Base-by-base conservation (phyloP, 2,888 invertebrate species). In the Cantharis flavilabris region DNA sequence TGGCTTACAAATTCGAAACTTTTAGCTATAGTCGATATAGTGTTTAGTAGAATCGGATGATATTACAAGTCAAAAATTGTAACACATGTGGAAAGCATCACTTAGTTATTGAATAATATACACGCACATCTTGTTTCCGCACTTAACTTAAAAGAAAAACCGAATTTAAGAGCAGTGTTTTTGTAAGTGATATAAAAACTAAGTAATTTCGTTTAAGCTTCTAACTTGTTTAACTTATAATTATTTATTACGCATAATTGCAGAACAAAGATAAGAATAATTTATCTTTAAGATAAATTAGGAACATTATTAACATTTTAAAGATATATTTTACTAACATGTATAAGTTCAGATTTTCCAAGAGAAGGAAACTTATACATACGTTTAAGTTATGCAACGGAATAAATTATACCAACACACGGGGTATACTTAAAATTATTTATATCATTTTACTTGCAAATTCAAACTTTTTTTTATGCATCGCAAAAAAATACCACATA, bases 21-120 rank as follows among this genome's bases (percentile, higher is more conserved):
- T 78, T 78, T 78, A 72, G 49, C n/a, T n/a, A n/a, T 2, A 78
- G 73, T 73, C 69, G 26, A 26, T 26, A 26, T 26, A 26, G 26
- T 26, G 9, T 75, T 78, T 78, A 78, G 78, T 78, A 76, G 76
- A 49, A 49, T 76, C 70, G 76, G 71, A 23, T 71, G 75, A 76
- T 78, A 75, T 76, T 78, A 78, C 75, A 78, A 73, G 72, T 75
- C 76, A 76, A 70, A 73, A 76, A n/a, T 49, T 49, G 10, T n/a
- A 49, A n/a, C 49, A 49, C 49, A 49, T 49, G 49, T 49, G 49
- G 49, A 49, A 49, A 49, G 49, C n/a, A 49, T 49, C 49, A n/a
- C 49, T 49, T 49, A 49, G 49, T 49, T 49, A 49, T 49, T 49
- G n/a, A 49, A 49, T 49, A 49, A 49, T 49, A 49, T 49, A 49